phyloP scores from a whole-genome alignment of 1,140 invertebrate species.

The Belonocnema kinseyi region DNA sequence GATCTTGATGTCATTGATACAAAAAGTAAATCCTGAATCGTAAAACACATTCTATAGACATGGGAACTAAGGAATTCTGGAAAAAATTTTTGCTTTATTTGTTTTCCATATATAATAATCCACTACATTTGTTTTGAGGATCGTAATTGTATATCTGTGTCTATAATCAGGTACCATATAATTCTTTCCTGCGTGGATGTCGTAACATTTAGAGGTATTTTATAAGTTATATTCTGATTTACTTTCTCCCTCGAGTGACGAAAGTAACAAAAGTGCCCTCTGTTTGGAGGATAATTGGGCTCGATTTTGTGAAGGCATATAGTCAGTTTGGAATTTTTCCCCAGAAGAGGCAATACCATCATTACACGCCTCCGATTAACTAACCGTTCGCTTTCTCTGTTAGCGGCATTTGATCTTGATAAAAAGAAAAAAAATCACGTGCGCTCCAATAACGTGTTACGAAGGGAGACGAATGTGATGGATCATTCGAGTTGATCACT shows the following conservation, averaged over 20 bases:
- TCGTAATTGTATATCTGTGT: background rate
- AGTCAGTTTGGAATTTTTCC: background rate
- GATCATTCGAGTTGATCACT: constrained; percentile 18
- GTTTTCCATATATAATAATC: no score
- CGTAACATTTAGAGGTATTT: background rate
- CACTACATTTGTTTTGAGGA: no score
- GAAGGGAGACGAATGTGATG: background rate
- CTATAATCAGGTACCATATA: background rate
- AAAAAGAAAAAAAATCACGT: background rate
- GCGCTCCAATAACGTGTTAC: background rate
- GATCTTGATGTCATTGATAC: no score
- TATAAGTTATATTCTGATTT: background rate
- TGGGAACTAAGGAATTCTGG: no score
- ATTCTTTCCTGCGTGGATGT: background rate
- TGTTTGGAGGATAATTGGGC: constrained; percentile 21
- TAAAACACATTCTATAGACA: no score
- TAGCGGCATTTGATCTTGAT: constrained; percentile 10
- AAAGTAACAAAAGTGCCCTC: constrained; percentile 1
- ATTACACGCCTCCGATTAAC: constrained; percentile 8
- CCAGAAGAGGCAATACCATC: background rate
- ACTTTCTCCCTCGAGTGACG: constrained; percentile 12
- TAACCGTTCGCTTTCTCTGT: background rate
- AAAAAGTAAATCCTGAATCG: no score
- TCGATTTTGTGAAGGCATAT: constrained; percentile 3
- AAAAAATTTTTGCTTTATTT: no score